These are phyloP conservation scores for Todiramphus chloris DNA, from an alignment of 2,113 vertebrate species.

Conservation along the genomic window DNA sequence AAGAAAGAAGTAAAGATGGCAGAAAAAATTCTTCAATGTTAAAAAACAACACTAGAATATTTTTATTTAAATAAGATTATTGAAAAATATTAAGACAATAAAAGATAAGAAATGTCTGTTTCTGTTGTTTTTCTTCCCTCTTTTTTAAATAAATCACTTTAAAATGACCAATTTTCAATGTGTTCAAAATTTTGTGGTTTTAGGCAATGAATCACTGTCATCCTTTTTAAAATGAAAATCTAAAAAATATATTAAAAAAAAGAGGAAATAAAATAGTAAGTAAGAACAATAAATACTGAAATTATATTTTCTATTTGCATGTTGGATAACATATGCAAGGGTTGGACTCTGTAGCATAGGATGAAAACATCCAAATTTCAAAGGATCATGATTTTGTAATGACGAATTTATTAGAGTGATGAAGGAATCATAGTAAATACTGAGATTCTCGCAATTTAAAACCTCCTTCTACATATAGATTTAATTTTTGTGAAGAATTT, in stretches of 20 bases:
- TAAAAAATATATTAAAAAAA: background rate
- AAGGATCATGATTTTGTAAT: background rate
- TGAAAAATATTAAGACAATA: background rate
- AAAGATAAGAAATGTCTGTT: background rate
- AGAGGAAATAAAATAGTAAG: background rate
- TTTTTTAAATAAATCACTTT: background rate
- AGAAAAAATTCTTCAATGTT: background rate
- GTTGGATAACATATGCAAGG: background rate
- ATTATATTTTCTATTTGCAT: background rate
- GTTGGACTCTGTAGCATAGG: background rate
- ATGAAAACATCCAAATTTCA: background rate
- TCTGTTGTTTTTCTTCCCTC: background rate
- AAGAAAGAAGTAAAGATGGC: background rate
- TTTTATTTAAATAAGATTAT: background rate
- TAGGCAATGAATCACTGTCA: background rate
- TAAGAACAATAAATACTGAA: background rate
- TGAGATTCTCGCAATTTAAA: background rate
- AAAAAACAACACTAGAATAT: background rate
- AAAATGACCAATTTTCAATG: background rate
- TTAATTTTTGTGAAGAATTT: background rate
- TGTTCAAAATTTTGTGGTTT: background rate
- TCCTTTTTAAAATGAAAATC: background rate
- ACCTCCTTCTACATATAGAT: background rate
- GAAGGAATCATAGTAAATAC: background rate
- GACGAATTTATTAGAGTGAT: background rate